These are phyloP conservation scores for Phymanthus crucifer DNA, from an alignment of 92 coral and sea anemone species.

Conservation along the genomic window DNA sequence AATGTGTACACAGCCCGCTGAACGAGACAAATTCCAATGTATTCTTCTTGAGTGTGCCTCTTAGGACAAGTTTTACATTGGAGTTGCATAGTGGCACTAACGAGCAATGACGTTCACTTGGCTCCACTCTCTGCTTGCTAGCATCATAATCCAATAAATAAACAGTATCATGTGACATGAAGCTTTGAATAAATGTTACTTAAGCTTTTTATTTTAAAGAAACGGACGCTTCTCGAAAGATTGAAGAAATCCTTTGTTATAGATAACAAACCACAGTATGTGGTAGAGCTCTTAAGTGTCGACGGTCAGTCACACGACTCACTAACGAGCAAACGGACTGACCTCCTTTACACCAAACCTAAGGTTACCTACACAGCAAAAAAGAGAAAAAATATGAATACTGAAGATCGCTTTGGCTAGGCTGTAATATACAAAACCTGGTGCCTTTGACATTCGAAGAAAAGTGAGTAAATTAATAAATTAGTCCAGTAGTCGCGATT, in stretches of 20 bases:
- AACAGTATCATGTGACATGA: not conserved
- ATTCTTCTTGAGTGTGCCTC: not conserved
- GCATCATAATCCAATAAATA: not conserved
- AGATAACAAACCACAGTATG: not conserved
- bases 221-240: not conserved
- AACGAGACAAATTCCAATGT: not conserved
- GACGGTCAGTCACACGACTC: not conserved
- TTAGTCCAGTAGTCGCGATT: too few species aligned
- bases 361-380: too few species aligned
- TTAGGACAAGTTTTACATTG: not conserved
- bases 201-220: not conserved
- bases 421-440: too few species aligned
- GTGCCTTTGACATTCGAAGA: too few species aligned
- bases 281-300: not conserved
- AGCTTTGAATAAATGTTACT: not conserved
- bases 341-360: not conserved
- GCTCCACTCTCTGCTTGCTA: not conserved
- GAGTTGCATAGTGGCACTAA: not conserved
- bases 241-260: not conserved
- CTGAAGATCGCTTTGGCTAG: too few species aligned
- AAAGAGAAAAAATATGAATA: too few species aligned
- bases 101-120: not conserved
- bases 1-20: not conserved
- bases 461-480: too few species aligned
- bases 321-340: not conserved